Evolutionary conservation across 2,797 vertebrate genomes (phyloP).

Genomic region (Smutsia gigantea): DNA sequence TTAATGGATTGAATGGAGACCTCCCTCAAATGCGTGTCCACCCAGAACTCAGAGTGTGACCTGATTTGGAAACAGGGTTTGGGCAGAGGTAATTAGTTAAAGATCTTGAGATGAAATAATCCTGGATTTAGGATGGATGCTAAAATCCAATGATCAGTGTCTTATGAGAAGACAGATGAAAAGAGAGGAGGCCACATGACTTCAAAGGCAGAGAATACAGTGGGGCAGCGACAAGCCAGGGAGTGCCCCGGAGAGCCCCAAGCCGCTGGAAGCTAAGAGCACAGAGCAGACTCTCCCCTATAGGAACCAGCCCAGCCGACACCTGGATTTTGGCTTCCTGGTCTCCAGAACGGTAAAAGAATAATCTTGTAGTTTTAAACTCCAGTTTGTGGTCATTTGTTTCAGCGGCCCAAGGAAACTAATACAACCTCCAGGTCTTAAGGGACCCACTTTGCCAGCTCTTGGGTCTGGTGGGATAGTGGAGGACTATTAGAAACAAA

Average conservation of each 20-base stretch:
- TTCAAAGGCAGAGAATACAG: neutral
- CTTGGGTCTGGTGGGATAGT: neutral
- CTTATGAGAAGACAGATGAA: neutral
- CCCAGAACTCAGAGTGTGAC: neutral
- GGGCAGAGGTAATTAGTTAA: neutral
- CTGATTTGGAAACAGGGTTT: neutral
- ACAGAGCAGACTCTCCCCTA: neutral
- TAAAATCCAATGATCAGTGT: neutral
- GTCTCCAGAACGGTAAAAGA: neutral
- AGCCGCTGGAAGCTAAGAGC: neutral
- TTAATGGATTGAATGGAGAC: neutral
- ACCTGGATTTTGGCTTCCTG: neutral
- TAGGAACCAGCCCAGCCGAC: neutral
- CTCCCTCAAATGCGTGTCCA: neutral
- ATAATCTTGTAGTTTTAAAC: neutral
- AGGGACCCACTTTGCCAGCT: neutral
- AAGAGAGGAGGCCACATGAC: too few species aligned
- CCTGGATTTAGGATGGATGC: neutral
- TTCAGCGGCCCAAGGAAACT: neutral
- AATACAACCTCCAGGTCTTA: neutral
- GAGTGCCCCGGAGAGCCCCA: neutral
- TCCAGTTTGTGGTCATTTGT: neutral
- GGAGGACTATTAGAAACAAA: neutral
- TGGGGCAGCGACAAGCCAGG: fast-evolving
- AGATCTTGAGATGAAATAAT: neutral